These are phyloP conservation scores for Lepus europaeus DNA, from an alignment of 2,113 vertebrate species.

Conservation along the genomic window DNA sequence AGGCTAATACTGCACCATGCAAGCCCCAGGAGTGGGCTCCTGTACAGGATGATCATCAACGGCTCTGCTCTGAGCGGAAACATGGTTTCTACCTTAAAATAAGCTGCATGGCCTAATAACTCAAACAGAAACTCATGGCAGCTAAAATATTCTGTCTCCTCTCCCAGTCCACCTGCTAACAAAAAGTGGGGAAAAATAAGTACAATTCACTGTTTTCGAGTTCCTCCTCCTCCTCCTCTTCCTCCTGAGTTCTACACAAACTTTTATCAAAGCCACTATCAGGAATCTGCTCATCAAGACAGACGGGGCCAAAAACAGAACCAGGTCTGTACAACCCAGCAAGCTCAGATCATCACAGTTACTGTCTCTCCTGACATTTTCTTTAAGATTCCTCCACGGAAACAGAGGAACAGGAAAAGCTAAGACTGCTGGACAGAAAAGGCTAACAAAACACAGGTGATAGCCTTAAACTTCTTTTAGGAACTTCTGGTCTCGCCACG, in stretches of 20 bases:
- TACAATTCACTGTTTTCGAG: background rate
- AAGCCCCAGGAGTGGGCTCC: background rate
- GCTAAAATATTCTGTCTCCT: constrained; percentile 48
- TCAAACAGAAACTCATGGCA: constrained; percentile 55
- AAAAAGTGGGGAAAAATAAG: background rate
- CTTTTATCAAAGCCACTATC: background rate
- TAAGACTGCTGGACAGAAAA: background rate
- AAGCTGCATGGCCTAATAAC: constrained; percentile 3
- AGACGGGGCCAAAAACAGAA: background rate
- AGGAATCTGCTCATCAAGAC: background rate
- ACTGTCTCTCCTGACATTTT: background rate
- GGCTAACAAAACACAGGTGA: background rate
- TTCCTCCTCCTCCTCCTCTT: background rate
- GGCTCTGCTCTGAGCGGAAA: constrained; percentile 15
- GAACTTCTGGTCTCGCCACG: background rate
- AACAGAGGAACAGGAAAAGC: background rate
- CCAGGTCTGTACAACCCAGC: background rate
- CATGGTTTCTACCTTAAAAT: constrained; percentile 57
- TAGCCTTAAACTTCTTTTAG: background rate
- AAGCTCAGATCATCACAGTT: background rate
- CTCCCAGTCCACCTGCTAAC: background rate
- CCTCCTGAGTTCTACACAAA: background rate
- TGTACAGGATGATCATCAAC: background rate
- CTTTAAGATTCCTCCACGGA: background rate
- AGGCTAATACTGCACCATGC: constrained; percentile 23